Percentiles rank a stretch among this genome's conserved stretches.
Evolutionary conservation across 1,140 invertebrate species (phyloP).

Genomic region (Bemisia tabaci): DNA sequence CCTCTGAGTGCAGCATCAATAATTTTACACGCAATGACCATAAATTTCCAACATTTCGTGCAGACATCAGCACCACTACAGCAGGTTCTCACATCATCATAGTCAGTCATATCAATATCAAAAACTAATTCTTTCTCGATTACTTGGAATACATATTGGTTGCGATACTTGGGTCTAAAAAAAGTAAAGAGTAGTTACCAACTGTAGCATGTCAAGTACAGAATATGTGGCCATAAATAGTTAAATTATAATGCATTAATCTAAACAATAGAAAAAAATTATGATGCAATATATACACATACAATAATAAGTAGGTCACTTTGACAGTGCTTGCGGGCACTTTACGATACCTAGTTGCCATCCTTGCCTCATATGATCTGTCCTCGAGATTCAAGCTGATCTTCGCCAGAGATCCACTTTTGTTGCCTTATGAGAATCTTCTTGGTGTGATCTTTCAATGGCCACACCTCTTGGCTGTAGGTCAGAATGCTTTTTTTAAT

Average conservation of each 20-base stretch:
- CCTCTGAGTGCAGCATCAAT: constrained; percentile 70
- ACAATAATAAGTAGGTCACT: not conserved
- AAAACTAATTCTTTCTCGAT: constrained; percentile 85
- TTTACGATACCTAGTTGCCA: no score
- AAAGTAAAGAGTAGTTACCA: constrained; percentile 14
- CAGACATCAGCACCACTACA: constrained; percentile 82
- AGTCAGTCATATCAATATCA: constrained; percentile 99
- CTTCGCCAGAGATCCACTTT: no score
- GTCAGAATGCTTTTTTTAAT: no score
- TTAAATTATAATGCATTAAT: not conserved
- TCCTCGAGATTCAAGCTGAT: no score
- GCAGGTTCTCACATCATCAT: constrained; percentile 91
- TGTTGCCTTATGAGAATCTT: no score
- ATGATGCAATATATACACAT: constrained; percentile 4
- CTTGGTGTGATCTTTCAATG: no score
- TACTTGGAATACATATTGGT: constrained; percentile 34
- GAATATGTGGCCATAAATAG: not conserved
- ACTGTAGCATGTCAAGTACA: not conserved
- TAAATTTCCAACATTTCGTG: constrained; percentile 93
- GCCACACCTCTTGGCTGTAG: no score
- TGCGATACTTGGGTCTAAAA: constrained; percentile 42
- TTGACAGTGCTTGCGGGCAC: no score
- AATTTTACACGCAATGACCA: constrained; percentile 84
- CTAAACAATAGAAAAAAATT: constrained; percentile 4
- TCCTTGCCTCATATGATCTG: no score